A percentile compares a stretch with the other conserved stretches of the same genome.
phyloP scores from a whole-genome alignment of 2,888 invertebrate species.

The Lymantria dispar region DNA sequence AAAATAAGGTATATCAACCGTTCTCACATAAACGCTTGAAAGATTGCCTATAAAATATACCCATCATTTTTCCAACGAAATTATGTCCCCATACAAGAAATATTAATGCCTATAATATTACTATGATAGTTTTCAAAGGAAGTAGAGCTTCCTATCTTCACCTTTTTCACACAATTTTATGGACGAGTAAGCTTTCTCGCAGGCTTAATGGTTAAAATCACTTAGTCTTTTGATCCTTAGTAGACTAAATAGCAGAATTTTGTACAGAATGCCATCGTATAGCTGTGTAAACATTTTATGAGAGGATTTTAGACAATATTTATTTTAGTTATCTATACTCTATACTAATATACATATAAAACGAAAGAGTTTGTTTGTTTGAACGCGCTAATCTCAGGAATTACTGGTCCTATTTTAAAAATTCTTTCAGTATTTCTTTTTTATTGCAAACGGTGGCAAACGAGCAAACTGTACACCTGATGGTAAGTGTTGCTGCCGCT shows the following conservation, averaged over 20 bases:
- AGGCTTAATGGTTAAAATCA: conserved; percentile 29
- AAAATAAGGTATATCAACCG: background rate
- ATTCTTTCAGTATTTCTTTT: too few relatives aligned
- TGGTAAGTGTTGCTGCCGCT: too few relatives aligned
- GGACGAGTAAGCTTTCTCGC: conserved; percentile 19
- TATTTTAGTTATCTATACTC: background rate
- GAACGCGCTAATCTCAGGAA: too few relatives aligned
- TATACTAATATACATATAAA: too few relatives aligned
- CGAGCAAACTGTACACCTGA: too few relatives aligned
- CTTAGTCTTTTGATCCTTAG: conserved; percentile 22
- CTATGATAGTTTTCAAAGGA: conserved; percentile 17
- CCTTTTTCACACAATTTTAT: conserved; percentile 32
- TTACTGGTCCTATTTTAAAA: too few relatives aligned
- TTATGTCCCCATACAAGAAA: background rate
- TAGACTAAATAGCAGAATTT: conserved; percentile 14
- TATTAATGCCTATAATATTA: conserved; percentile 5
- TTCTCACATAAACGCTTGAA: background rate
- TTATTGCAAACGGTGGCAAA: too few relatives aligned
- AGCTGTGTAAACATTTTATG: background rate
- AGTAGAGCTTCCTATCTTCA: conserved; percentile 9
- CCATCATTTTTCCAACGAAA: background rate
- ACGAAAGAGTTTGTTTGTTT: too few relatives aligned
- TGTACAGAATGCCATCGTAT: background rate
- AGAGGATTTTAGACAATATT: background rate
- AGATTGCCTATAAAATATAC: conserved; percentile 1